A percentile compares a stretch with the other conserved stretches of the same genome.
These are phyloP conservation scores for Falco naumanni DNA, from an alignment of 2,797 vertebrate species.

Conservation along the genomic window DNA sequence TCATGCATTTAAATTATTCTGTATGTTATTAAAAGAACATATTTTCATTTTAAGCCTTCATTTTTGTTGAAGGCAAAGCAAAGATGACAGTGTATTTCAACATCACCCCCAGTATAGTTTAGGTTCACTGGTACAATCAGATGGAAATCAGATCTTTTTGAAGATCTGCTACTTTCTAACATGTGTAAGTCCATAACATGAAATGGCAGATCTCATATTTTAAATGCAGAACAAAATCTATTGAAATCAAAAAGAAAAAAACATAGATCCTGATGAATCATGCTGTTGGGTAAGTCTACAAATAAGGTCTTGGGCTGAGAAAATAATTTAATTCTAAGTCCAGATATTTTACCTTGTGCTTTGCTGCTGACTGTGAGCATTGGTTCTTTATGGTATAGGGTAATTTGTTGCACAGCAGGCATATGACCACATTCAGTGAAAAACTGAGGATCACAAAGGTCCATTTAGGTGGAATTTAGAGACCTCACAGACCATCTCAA, in stretches of 20 bases:
- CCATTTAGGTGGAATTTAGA: neutral
- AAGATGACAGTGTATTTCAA: neutral
- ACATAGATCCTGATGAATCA: neutral
- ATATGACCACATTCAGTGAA: neutral
- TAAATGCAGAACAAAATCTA: neutral
- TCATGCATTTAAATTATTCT: neutral
- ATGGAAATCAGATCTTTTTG: neutral
- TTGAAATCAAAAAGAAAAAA: neutral
- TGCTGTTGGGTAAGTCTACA: neutral
- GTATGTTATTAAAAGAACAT: neutral
- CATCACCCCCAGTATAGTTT: neutral
- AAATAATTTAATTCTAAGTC: neutral
- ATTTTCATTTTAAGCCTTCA: neutral
- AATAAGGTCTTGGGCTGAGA: neutral
- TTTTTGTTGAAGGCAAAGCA: neutral
- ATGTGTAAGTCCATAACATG: accelerated
- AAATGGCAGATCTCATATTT: neutral
- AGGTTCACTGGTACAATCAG: neutral
- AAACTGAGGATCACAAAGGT: neutral
- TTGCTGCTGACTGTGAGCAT: neutral
- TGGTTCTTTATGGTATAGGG: neutral
- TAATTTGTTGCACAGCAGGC: neutral
- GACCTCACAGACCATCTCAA: neutral
- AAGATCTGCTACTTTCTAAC: neutral
- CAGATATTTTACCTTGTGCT: neutral